Base-by-base conservation (phyloP, 1,140 invertebrate species). In the Brachionus asplanchnoidis region DNA sequence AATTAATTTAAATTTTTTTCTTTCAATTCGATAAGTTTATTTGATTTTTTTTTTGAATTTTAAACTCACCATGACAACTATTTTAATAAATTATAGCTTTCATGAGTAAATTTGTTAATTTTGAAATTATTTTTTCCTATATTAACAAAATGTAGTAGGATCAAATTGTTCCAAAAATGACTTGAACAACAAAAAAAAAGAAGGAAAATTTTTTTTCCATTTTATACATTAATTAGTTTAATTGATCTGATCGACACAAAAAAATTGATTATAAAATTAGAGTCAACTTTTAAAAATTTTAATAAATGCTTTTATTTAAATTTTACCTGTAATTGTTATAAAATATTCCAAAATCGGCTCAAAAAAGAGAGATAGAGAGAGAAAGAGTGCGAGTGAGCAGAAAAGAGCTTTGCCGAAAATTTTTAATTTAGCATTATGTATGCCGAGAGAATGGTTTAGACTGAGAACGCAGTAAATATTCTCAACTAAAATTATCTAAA, bases 71-170 rank as follows among this genome's bases (percentile, higher is more conserved):
- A 60, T 60, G 53, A 20, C 17, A 60, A 60, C 53, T 9, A 60
- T 60, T 60, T 20, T 60, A 60, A 60, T 60, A 60, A 60, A 20
- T 60, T 60, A 60, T 60, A 26, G 53, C 53, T 60, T 60, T 23
- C 3, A 46, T 46, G 44, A 36, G 32, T 36, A 36, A 53, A 53
- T 53, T 53, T 50, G 7, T 26, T 60, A 60, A 60, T 60, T 60
- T 60, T 20, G 53, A 60, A 60, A 60, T 60, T 60, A 23, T 60
- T 60, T 56, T 60, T 20, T 36, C 32, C 53, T 60, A 60, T 60
- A 60, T 60, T 60, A 60, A 60, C 53, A 60, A 60, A 60, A 60
- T 60, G 53, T 60, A 60, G 53, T 60, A 60, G 53, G 53, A 60
- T 60, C n/a, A 60, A 9, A 20, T 53, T 53, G 6, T 3, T 53